Percentiles rank a stretch among this genome's conserved stretches.
These are phyloP conservation scores for Limnephilus marmoratus DNA, from an alignment of 2,888 invertebrate species.

Conservation along the genomic window DNA sequence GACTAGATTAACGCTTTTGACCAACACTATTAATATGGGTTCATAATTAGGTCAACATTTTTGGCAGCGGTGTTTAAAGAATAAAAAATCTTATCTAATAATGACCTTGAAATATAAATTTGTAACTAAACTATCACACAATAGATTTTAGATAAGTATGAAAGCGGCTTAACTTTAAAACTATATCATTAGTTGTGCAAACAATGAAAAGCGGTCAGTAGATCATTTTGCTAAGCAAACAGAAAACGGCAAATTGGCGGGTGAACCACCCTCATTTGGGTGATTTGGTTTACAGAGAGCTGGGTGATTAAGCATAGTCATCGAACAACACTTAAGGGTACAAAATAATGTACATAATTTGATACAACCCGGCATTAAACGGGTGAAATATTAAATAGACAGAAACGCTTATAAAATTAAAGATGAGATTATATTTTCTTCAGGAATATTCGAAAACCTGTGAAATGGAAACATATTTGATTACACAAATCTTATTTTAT, in stretches of 20 bases:
- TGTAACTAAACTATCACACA: too few species aligned
- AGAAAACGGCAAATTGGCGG: neutral
- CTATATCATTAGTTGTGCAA: neutral
- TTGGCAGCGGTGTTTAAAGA: too few species aligned
- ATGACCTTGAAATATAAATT: too few species aligned
- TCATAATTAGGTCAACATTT: too few species aligned
- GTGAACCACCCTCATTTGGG: neutral
- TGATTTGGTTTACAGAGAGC: neutral
- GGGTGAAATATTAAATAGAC: neutral
- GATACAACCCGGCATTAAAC: neutral
- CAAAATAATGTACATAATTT: neutral
- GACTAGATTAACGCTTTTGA: too few species aligned
- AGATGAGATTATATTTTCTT: too few species aligned
- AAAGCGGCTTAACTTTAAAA: neutral
- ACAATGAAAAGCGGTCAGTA: neutral
- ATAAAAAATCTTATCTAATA: too few species aligned
- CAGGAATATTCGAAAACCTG: too few species aligned
- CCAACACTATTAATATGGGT: too few species aligned
- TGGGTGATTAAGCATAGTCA: constrained; percentile 44
- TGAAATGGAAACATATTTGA: too few species aligned
- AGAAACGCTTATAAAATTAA: too few species aligned
- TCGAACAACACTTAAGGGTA: constrained; percentile 31
- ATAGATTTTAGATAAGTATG: neutral
- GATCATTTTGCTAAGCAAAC: neutral
- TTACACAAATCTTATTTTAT: too few species aligned